Base-by-base conservation (phyloP, 1,140 invertebrate species). In the Aphelinus atriplicis region DNA sequence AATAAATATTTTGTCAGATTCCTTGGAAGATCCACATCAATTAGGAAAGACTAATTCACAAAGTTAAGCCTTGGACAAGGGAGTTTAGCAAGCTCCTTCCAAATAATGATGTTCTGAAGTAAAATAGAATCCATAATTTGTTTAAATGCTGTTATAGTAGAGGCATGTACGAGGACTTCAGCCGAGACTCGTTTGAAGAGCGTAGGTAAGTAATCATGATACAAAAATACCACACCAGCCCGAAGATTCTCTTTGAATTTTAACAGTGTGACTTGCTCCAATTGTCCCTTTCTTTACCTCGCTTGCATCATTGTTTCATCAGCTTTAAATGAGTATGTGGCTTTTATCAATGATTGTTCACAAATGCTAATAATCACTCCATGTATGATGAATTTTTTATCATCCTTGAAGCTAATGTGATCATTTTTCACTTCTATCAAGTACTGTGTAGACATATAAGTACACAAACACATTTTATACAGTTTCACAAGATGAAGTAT, bases 151-250 rank as follows among this genome's bases (percentile, higher is more conserved):
- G 84, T 88, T 87, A 80, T 86, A 88, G 85, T 87, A 87, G 86
- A 87, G 91, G 92, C 81, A 92, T 94, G 88, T 95, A 94, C 89
- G 94, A 95, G 89, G 94, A 95, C 89, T 95, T 94, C 84, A 95
- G 93, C 86, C 90, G 94, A 78, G 94, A 95, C 88, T 93, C 93
- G 58, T 95, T 95, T 88, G 94, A 95, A 88, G 93, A 95, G 81
- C 92, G 93, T 87, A 93, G 93, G 92, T 94, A 91, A 89, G 89
- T 90, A 83, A 81, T 83, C 75, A 71, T 75, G 70, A 76, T 55
- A 71, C 42, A 67, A 82, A 71, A 78, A 77, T 69, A 69, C 75
- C 75, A 75, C 77, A 79, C 75, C 73, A 81, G 71, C 74, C 84
- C 81, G 71, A 87, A 84, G 77, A 71, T 67, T 78, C 64, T 78